phyloP scores from a whole-genome alignment of 2,113 vertebrate species.

The Zingel zingel region DNA sequence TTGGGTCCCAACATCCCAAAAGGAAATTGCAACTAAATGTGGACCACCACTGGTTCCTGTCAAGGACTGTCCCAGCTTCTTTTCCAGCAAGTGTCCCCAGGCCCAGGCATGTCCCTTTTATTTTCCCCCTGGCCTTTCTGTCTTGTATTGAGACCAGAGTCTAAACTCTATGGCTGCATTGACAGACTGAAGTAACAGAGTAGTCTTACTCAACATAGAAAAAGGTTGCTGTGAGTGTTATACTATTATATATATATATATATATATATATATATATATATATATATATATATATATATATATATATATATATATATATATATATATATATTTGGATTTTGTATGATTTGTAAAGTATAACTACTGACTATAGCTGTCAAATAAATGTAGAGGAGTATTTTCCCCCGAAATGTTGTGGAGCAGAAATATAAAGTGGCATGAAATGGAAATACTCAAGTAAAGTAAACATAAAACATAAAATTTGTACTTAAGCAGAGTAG shows the following conservation, averaged over 20 bases:
- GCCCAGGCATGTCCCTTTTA: neutral
- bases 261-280: no score
- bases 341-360: neutral
- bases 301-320: no score
- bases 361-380: neutral
- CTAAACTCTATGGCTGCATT: slow-evolving; percentile 11
- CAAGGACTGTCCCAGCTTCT: slow-evolving; percentile 10
- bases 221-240: neutral
- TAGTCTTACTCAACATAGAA: no score
- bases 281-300: no score
- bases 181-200: neutral
- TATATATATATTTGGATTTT: neutral
- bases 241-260: neutral
- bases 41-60: slow-evolving; percentile 41
- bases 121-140: slow-evolving; percentile 14
- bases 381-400: neutral
- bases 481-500: no score
- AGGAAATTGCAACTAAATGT: slow-evolving; percentile 40
- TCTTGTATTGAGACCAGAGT: neutral
- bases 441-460: no score
- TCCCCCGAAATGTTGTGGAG: no score
- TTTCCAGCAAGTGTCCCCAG: slow-evolving; percentile 16
- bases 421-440: no score
- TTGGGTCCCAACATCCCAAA: slow-evolving; percentile 38
- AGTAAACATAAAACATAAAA: no score